Evolutionary conservation across 2,888 invertebrate species (phyloP).

Genomic region (Lithophane leautieri): DNA sequence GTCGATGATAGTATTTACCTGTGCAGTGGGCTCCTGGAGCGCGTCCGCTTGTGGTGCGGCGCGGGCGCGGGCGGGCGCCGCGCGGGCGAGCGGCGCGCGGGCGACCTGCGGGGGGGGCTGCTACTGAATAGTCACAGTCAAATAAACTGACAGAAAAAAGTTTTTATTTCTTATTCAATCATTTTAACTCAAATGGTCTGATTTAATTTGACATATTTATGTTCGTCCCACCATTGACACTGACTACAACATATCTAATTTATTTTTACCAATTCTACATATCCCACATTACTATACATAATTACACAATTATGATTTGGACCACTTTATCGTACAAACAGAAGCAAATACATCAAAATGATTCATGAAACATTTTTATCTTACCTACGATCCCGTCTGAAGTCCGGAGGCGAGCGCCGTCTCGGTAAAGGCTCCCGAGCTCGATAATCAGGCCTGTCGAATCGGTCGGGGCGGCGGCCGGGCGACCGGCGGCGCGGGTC

Average conservation of each 20-base stretch:
- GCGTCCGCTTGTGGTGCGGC: slow-evolving; percentile 51
- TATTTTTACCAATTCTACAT: neutral
- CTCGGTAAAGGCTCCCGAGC: slow-evolving; percentile 29
- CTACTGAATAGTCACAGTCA: too few species aligned
- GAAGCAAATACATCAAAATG: neutral
- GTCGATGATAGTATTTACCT: slow-evolving; percentile 60
- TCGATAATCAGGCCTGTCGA: slow-evolving; percentile 18
- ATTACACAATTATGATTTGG: neutral
- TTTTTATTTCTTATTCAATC: too few species aligned
- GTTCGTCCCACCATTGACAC: neutral
- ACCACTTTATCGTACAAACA: neutral
- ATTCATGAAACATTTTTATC: slow-evolving; percentile 1
- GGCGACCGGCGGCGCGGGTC: slow-evolving; percentile 43
- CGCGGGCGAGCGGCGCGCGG: slow-evolving; percentile 50
- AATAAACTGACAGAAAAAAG: neutral
- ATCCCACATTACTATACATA: neutral
- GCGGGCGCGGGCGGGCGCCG: slow-evolving; percentile 44
- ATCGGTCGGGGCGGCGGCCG: slow-evolving; percentile 13
- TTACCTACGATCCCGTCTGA: slow-evolving; percentile 65
- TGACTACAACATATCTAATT: neutral
- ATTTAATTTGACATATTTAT: neutral
- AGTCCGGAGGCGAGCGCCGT: slow-evolving; percentile 50
- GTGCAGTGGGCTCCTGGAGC: slow-evolving; percentile 76
- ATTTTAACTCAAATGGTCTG: neutral
- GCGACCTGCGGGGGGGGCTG: neutral